A percentile compares a stretch with the other conserved stretches of the same genome.
These are phyloP conservation scores for Disparrhopalites patrizii DNA, from an alignment of 2,888 invertebrate species.

Conservation along the genomic window DNA sequence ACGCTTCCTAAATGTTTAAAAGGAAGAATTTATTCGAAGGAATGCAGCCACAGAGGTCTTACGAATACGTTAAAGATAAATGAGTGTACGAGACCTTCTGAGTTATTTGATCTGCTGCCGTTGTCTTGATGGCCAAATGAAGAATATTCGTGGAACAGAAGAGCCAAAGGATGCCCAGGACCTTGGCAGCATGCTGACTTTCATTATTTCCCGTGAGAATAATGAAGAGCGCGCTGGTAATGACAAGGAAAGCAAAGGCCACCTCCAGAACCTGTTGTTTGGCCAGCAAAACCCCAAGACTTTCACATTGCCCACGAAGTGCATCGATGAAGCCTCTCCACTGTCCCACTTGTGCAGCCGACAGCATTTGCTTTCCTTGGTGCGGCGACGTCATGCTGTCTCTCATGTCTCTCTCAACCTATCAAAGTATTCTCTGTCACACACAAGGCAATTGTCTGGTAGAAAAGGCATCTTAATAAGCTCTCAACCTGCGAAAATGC, in stretches of 20 bases:
- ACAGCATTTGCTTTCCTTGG: not conserved
- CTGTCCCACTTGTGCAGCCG: not conserved
- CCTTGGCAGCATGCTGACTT: not conserved
- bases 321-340: slow-evolving; percentile 9
- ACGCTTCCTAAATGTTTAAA: no score
- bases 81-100: not conserved
- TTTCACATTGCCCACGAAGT: not conserved
- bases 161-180: not conserved
- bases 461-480: not conserved
- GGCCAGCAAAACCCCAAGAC: not conserved
- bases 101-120: slow-evolving; percentile 9
- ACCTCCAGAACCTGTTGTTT: not conserved
- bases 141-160: not conserved
- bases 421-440: no score
- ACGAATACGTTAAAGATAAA: not conserved
- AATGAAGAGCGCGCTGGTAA: not conserved
- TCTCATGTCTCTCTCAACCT: not conserved
- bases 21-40: no score
- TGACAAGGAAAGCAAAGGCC: not conserved
- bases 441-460: not conserved
- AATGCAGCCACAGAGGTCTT: no score
- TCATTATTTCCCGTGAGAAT: slow-evolving; percentile 2
- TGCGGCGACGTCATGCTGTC: not conserved
- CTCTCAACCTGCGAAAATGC: not conserved
- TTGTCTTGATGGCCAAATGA: not conserved